Evolutionary conservation across 2,888 invertebrate genomes (phyloP).

Genomic region (Synanthedon formicaeformis): DNA sequence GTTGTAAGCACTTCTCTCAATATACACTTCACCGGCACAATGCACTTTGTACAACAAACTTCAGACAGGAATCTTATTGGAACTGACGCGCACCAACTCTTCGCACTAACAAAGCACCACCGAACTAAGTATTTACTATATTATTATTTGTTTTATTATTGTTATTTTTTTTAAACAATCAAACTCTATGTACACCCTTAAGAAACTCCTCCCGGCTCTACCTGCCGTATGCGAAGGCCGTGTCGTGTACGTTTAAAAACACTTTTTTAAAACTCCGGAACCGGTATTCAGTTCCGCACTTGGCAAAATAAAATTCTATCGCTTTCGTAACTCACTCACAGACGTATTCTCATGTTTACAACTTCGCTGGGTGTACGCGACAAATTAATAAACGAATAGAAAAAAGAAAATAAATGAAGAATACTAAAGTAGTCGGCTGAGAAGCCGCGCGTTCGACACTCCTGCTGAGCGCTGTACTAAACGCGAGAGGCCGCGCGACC

Average conservation of each 20-base stretch:
- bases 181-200: constrained; percentile 40
- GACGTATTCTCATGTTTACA: constrained; percentile 42
- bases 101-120: constrained; percentile 13
- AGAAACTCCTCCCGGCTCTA: constrained; percentile 51
- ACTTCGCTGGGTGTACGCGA: constrained; percentile 42
- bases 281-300: constrained; percentile 63
- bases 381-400: constrained; percentile 65
- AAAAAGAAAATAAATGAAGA: constrained; percentile 69
- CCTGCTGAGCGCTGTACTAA: constrained; percentile 70
- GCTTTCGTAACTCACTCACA: constrained; percentile 42
- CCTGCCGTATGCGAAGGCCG: constrained; percentile 59
- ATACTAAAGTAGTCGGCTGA: constrained; percentile 63
- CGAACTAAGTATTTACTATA: not conserved
- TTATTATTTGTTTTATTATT: constrained; percentile 17
- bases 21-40: constrained; percentile 33
- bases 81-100: constrained; percentile 36
- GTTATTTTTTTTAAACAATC: constrained; percentile 17
- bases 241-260: constrained; percentile 57
- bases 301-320: constrained; percentile 56
- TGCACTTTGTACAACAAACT: constrained; percentile 32
- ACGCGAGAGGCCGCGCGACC: constrained; percentile 60
- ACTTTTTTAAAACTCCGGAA: constrained; percentile 60
- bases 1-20: constrained; percentile 44
- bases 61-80: constrained; percentile 47
- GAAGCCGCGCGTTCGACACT: constrained; percentile 68